Conservation (phyloP, 2,888 invertebrate species). For the Nezara viridula region DNA sequence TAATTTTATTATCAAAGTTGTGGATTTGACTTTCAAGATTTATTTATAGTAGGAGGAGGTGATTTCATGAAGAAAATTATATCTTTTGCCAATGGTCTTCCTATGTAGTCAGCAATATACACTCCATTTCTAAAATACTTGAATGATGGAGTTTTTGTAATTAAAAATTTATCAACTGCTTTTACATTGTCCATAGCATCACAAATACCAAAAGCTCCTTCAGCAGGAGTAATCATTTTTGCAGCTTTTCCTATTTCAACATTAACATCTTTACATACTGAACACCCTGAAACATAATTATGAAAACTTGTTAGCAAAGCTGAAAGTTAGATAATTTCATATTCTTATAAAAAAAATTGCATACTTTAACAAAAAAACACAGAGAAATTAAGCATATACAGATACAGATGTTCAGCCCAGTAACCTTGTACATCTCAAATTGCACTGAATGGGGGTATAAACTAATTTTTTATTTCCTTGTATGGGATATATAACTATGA, state of each 20-base stretch:
- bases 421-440: too few species aligned
- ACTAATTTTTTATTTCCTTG: too few species aligned
- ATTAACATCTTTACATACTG: constrained; percentile 54
- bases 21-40: background rate
- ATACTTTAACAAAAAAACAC: too few species aligned
- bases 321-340: background rate
- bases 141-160: constrained; percentile 48
- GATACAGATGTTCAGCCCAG: too few species aligned
- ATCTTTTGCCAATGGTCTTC: constrained; percentile 52
- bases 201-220: constrained; percentile 46
- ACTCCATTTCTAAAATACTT: constrained; percentile 51
- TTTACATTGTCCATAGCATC: constrained; percentile 56
- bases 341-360: too few species aligned
- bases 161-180: constrained; percentile 51
- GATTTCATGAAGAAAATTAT: constrained; percentile 52
- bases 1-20: constrained; percentile 77
- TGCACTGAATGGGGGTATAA: too few species aligned
- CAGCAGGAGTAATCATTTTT: background rate
- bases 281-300: constrained; percentile 51
- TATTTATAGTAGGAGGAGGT: background rate
- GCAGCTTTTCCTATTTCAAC: constrained; percentile 53
- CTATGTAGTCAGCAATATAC: constrained; percentile 47
- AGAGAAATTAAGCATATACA: too few species aligned
- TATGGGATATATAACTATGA: too few species aligned
- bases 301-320: background rate